Percentiles rank a stretch among this genome's conserved stretches.
Conservation (phyloP, 2,113 vertebrate genomes). For the Paramormyrops kingsleyae region DNA sequence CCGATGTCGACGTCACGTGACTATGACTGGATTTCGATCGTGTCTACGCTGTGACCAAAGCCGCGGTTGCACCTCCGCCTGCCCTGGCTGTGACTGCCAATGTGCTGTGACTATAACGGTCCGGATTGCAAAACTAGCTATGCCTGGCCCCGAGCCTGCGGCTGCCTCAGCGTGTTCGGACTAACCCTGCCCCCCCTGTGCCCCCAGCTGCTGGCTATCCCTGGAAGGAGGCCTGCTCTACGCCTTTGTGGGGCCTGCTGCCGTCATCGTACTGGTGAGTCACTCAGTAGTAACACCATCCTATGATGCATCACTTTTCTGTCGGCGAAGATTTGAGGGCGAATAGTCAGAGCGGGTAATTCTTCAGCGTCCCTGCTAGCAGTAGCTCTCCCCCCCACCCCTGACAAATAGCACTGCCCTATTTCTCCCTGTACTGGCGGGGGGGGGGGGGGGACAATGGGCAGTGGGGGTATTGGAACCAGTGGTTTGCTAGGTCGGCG, state of each 20-base stretch:
- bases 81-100: neutral
- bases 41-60: neutral
- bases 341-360: neutral
- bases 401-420: neutral
- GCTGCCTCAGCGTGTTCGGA: neutral
- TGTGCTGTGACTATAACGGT: neutral
- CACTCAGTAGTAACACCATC: neutral
- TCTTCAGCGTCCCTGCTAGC: neutral
- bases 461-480: neutral
- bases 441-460: neutral
- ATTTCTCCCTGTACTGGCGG: neutral
- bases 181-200: neutral
- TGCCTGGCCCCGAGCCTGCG: neutral
- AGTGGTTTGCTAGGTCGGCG: neutral
- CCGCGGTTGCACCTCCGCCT: neutral
- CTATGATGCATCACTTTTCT: neutral
- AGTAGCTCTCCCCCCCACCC: neutral
- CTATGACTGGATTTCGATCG: neutral
- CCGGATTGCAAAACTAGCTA: neutral
- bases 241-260: constrained; percentile 87
- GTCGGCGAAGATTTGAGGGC: neutral
- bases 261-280: constrained; percentile 90
- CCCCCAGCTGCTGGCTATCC: constrained; percentile 83
- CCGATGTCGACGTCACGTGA: neutral
- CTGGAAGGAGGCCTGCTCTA: constrained; percentile 88